Conservation (phyloP, 1,140 invertebrate species). For the Ostrea edulis region DNA sequence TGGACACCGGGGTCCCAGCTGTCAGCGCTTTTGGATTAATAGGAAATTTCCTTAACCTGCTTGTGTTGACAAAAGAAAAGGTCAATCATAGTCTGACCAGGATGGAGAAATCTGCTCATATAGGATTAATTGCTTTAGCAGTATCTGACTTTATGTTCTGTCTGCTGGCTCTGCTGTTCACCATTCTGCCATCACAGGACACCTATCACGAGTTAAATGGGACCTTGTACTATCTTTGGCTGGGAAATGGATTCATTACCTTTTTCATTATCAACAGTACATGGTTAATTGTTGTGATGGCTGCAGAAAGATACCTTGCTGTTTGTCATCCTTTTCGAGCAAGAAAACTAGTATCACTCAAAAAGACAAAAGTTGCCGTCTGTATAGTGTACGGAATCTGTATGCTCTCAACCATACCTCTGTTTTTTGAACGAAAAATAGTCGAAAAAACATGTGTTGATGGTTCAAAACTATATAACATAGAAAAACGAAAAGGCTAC, state of each 20-base stretch:
- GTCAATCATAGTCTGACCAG: conserved; percentile 72
- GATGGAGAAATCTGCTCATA: conserved; percentile 77
- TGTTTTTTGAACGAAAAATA: conserved; percentile 72
- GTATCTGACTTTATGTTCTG: conserved; percentile 77
- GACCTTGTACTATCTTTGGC: conserved; percentile 67
- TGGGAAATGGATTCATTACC: conserved; percentile 73
- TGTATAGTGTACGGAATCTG: conserved; percentile 68
- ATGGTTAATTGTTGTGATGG: conserved; percentile 77
- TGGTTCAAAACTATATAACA: conserved; percentile 58
- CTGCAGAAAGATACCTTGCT: conserved; percentile 75
- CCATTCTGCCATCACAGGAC: conserved; percentile 62
- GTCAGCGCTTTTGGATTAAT: conserved; percentile 74
- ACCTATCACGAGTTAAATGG: conserved; percentile 57
- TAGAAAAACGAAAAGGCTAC: conserved; percentile 58
- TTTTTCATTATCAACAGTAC: conserved; percentile 77
- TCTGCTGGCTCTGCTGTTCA: conserved; percentile 72
- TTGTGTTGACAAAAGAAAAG: conserved; percentile 76
- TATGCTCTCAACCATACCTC: conserved; percentile 69
- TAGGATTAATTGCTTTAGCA: conserved; percentile 76
- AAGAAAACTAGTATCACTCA: conserved; percentile 72
- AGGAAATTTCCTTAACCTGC: conserved; percentile 74
- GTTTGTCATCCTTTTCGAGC: conserved; percentile 77
- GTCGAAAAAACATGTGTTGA: conserved; percentile 60
- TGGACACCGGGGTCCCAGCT: conserved; percentile 70
- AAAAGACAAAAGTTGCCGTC: conserved; percentile 71